A percentile compares a stretch with the other conserved stretches of the same genome.
These are phyloP conservation scores for Diglossa cyanea DNA, from an alignment of 2,797 vertebrate species.

Conservation along the genomic window DNA sequence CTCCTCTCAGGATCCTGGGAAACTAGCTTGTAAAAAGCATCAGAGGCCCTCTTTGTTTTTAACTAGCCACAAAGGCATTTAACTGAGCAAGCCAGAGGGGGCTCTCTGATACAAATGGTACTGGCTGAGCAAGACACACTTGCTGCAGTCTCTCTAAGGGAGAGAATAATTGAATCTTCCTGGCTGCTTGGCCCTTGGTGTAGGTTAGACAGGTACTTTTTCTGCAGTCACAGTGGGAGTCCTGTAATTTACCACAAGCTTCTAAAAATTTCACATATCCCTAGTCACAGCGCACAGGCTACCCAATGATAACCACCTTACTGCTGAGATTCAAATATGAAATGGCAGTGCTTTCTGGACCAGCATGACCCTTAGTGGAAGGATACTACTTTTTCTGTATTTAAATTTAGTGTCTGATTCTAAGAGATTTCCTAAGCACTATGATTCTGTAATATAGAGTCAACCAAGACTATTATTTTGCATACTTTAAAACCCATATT, in stretches of 20 bases:
- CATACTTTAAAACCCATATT: not conserved
- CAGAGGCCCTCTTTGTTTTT: not conserved
- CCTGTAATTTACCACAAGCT: not conserved
- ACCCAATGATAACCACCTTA: not conserved
- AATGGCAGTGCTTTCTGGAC: not conserved
- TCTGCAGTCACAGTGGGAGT: not conserved
- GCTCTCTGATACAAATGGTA: not conserved
- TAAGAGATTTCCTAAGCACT: not conserved
- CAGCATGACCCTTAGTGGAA: not conserved
- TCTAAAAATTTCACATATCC: not conserved
- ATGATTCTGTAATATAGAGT: not conserved
- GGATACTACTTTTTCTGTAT: not conserved
- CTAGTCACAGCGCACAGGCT: not conserved
- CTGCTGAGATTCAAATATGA: not conserved
- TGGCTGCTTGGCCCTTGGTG: not conserved
- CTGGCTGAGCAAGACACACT: not conserved
- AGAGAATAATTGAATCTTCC: not conserved
- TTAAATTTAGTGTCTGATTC: not conserved
- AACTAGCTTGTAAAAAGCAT: slow-evolving; percentile 30
- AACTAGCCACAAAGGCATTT: not conserved
- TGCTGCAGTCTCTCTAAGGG: not conserved
- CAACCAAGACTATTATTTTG: not conserved
- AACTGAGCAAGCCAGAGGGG: not conserved
- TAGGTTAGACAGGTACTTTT: not conserved
- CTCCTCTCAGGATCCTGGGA: slow-evolving; percentile 27